Evolutionary conservation across 2,888 invertebrate genomes (phyloP).

Genomic region (Perdita meconis): DNA sequence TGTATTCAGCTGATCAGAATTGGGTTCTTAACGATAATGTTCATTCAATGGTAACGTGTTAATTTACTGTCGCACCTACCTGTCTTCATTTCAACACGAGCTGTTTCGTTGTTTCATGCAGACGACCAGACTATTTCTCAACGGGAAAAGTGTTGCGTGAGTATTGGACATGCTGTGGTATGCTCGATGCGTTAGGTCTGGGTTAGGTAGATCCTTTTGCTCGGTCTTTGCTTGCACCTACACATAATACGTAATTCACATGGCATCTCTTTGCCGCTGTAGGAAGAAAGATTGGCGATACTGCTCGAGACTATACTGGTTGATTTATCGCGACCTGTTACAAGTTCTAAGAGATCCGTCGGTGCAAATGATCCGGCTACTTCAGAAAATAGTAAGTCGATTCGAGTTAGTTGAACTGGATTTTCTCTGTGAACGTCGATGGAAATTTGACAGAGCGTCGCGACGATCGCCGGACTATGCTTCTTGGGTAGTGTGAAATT

Average conservation of each 20-base stretch:
- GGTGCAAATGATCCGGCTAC: constrained; percentile 90
- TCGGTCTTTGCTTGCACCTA: too few species aligned
- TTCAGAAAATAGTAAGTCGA: constrained; percentile 92
- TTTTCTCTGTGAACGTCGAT: not conserved
- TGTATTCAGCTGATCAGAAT: too few species aligned
- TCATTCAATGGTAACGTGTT: too few species aligned
- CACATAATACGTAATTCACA: constrained; percentile 22
- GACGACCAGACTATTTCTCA: not conserved
- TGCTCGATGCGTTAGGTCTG: too few species aligned
- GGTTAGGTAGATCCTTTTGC: too few species aligned
- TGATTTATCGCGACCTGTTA: constrained; percentile 90
- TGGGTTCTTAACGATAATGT: too few species aligned
- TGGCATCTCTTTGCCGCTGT: constrained; percentile 19
- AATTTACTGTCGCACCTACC: too few species aligned
- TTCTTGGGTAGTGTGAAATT: constrained; percentile 90
- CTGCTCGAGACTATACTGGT: constrained; percentile 90
- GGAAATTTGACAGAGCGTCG: constrained; percentile 85
- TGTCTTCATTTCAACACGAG: too few species aligned
- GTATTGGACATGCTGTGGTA: not conserved
- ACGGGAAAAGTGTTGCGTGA: constrained; percentile 15
- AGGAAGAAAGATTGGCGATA: constrained; percentile 88
- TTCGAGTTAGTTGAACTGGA: too few species aligned
- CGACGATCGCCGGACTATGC: constrained; percentile 92
- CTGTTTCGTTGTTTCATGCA: constrained; percentile 1
- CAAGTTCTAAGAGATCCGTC: constrained; percentile 92